Evolutionary conservation across 2,113 vertebrate genomes (phyloP), one percentile per base, ranked within the genome.

Genomic region (Notarius lentiginosus): DNA sequence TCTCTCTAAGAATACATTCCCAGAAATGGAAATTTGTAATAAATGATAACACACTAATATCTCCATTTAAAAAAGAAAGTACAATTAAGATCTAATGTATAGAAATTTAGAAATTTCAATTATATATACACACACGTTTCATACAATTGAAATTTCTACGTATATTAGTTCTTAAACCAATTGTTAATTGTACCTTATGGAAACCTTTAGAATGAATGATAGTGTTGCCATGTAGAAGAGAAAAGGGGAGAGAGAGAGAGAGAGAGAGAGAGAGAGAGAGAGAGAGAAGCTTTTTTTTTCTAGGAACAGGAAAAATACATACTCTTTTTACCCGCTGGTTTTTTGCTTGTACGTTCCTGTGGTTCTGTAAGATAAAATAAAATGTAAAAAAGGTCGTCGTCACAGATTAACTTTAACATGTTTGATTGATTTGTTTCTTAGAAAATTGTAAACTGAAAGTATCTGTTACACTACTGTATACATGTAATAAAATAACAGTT

Each of bases 311-410:
- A 63, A 83, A 34, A 85, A 61, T 75, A 94, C 97, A 91, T 95
- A 99, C 98, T 97, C 94, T 95, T 98, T 93, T 95, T 95, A 92
- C 94, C 96, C 89, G 93, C 49, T 91, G 94, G 96, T 94, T 95
- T 98, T 93, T 91, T 95, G 81, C 55, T 76, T 76, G 20, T 18
- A 55, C 93, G 92, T 87, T 94, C 93, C 87, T 95, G 96, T 86
- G 96, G 93, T 94, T 95, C 92, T 91, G 93, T 91, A 83, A 92
- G 90, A 87, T 87, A 70, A 87, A 85, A 91, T 5, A 11, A 49
- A n/a, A 65, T 86, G 91, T 22, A 22, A 1, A 27, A 82, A 79
- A 89, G 5, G 18, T 27, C 15, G n/a, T 14, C 9, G 14, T 27
- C 2, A 27, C 61, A 65, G 4, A 83, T 47, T 51, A 51, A 51